Evolutionary conservation across 2,888 invertebrate species (phyloP), one percentile per base, ranked within the genome.

Genomic region (Ophion costatus): DNA sequence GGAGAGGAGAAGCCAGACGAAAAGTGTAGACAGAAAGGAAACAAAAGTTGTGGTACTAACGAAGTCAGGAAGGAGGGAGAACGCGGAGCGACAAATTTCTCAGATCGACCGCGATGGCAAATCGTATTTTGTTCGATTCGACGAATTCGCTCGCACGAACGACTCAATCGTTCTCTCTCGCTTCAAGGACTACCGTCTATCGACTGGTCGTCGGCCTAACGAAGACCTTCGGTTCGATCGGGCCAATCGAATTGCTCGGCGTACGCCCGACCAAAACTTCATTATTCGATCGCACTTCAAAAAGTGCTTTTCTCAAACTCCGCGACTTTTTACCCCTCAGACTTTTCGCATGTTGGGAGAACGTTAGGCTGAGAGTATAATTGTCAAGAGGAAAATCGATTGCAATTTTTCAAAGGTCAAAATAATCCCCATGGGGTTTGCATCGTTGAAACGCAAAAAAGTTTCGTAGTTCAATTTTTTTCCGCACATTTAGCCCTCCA

Each of bases 41-140:
- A 79, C 64, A 74, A 77, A 66, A 80, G 42, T 80, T 29, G 29
- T 38, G 56, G 64, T n/a, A 67, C 38, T 14, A 66, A 64, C 17
- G 29, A 45, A 69, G 17, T 20, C 42, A 33, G 63, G 85, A 80
- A 71, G 56, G 61, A 71, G 78, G 24, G 42, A 66, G 63, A 45
- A 29, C 61, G 63, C 33, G 10, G 64, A 78, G 75, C 76, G 51
- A 78, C 78, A 69, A 64, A 84, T 70, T 78, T 81, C 77, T 75
- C 57, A 51, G 42, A 63, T 63, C n/a, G 69, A 57, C 64, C 67
- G 56, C 64, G 74, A 64, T 80, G 71, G 61, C 80, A 77, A 80
- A 59, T 75, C 80, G 83, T 82, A 83, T 85, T 87, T 85, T 77
- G 80, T 78, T 81, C 79, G 77, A 82, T 87, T 83, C 86, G 80